Evolutionary conservation across 2,888 invertebrate species (phyloP).

Genomic region (Oscheius myriophilus): DNA sequence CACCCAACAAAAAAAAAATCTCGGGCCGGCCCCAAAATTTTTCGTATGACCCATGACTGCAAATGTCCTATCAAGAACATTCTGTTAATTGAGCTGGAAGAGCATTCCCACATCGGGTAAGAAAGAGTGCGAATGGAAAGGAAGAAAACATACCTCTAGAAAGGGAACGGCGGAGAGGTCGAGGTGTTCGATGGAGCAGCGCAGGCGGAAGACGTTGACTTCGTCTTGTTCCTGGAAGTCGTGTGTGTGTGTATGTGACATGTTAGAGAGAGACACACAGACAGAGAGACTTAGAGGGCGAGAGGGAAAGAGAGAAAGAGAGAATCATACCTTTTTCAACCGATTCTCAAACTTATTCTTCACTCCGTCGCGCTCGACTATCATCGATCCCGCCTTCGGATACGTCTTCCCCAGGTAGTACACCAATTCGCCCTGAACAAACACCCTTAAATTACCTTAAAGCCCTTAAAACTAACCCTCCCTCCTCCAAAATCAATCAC

Average conservation of each 20-base stretch:
- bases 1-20: too few relatives aligned
- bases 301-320: background rate
- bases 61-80: too few relatives aligned
- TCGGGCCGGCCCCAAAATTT: background rate
- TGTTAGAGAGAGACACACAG: slow-evolving; percentile 23
- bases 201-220: slow-evolving; percentile 46
- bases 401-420: slow-evolving; percentile 61
- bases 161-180: slow-evolving; percentile 54
- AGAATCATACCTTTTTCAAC: slow-evolving; percentile 42
- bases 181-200: slow-evolving; percentile 66
- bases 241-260: too few relatives aligned
- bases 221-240: slow-evolving; percentile 40
- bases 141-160: slow-evolving; percentile 31
- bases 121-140: background rate
- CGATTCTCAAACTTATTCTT: slow-evolving; percentile 62
- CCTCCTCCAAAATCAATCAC: slow-evolving; percentile 65
- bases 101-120: too few relatives aligned
- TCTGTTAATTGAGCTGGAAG: too few relatives aligned
- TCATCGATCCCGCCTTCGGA: slow-evolving; percentile 21
- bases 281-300: too few relatives aligned
- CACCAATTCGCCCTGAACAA: slow-evolving; percentile 52
- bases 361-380: slow-evolving; percentile 61
- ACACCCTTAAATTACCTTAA: too few relatives aligned
- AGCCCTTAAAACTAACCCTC: slow-evolving; percentile 28
- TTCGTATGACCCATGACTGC: background rate